Percentiles rank a stretch among this genome's conserved stretches.
These are phyloP conservation scores for Scolopax bukidnonensis DNA, from an alignment of 2,797 vertebrate species.

Conservation along the genomic window DNA sequence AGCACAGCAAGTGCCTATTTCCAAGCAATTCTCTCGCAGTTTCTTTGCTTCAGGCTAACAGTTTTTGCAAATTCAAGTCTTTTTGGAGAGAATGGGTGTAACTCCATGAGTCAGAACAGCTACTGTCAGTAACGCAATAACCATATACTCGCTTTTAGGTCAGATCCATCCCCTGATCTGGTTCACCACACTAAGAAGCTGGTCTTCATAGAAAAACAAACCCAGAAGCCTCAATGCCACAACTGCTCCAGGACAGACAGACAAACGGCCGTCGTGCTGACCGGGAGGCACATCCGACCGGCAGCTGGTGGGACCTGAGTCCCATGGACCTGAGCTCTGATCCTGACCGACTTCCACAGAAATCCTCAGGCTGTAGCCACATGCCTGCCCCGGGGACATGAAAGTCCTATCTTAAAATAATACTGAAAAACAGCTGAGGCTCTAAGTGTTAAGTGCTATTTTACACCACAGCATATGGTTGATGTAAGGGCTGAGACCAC, in stretches of 20 bases:
- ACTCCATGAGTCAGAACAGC: slow-evolving; percentile 13
- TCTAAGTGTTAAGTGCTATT: neutral
- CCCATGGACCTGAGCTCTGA: neutral
- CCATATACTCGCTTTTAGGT: neutral
- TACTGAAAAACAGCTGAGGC: neutral
- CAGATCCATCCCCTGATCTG: neutral
- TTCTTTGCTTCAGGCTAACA: slow-evolving; percentile 31
- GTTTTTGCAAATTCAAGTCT: slow-evolving; percentile 7
- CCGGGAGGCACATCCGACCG: fast-evolving
- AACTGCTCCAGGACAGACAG: neutral
- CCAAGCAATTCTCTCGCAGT: neutral
- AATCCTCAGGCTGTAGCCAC: neutral
- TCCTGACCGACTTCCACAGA: neutral
- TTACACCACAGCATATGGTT: neutral
- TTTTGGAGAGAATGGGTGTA: slow-evolving; percentile 29
- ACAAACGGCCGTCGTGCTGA: fast-evolving
- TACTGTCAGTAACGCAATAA: neutral
- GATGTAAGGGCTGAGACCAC: neutral
- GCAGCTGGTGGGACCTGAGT: neutral
- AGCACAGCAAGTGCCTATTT: neutral
- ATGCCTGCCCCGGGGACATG: neutral
- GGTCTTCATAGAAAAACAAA: neutral
- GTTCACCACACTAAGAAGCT: neutral
- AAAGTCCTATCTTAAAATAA: neutral
- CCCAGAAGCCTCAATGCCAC: neutral